Evolutionary conservation across 2,113 vertebrate species (phyloP).

Genomic region (Scomber scombrus): DNA sequence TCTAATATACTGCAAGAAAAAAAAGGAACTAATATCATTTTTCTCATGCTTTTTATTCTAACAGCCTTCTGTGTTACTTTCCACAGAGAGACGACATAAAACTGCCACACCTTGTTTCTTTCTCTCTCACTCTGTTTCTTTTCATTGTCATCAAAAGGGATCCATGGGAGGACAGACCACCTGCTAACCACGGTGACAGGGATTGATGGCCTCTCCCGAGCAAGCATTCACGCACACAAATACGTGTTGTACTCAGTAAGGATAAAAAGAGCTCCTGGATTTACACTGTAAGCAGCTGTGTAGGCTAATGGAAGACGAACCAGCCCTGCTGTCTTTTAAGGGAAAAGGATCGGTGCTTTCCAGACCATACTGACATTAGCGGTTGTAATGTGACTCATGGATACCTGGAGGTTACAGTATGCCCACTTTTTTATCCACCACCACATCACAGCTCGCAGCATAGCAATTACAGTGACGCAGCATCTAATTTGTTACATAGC

Average conservation of each 20-base stretch:
- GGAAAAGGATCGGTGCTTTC: slow-evolving; percentile 19
- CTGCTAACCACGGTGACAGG: slow-evolving; percentile 76
- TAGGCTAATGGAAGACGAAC: neutral
- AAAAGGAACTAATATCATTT: neutral
- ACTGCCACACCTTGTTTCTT: slow-evolving; percentile 17
- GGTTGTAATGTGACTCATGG: slow-evolving; percentile 47
- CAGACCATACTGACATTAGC: slow-evolving; percentile 17
- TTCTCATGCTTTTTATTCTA: too few species aligned
- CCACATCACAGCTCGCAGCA: slow-evolving; percentile 23
- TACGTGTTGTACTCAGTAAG: slow-evolving; percentile 14
- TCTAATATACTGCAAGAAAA: neutral
- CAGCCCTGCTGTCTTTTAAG: neutral
- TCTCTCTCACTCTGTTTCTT: neutral
- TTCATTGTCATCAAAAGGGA: slow-evolving; percentile 62
- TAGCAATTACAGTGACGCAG: slow-evolving; percentile 20
- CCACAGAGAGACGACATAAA: too few species aligned
- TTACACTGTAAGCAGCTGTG: too few species aligned
- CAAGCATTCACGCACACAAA: slow-evolving; percentile 34
- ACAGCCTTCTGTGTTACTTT: too few species aligned
- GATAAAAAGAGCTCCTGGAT: neutral
- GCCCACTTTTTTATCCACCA: slow-evolving; percentile 19
- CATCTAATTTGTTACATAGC: slow-evolving; percentile 13
- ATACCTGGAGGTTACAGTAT: slow-evolving; percentile 36
- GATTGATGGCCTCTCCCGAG: slow-evolving; percentile 45
- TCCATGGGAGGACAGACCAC: slow-evolving; percentile 72